Conservation (phyloP, 2,888 invertebrate genomes). For the Stenchaetothrips biformis region DNA sequence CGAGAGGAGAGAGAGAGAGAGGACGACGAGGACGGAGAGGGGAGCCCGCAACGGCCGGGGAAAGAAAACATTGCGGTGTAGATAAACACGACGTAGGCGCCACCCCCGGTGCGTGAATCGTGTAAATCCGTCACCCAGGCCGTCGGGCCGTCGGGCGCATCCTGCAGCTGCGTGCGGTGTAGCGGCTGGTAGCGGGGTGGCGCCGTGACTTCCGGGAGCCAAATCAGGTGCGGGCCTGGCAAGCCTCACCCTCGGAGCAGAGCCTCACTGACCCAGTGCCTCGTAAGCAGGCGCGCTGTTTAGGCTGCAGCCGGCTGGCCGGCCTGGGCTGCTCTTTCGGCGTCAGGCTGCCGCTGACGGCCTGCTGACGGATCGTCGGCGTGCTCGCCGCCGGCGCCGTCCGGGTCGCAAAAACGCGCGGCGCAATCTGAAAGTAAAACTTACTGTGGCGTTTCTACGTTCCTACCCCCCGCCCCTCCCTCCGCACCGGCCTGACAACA, state of each 20-base stretch:
- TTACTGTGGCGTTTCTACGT: not conserved
- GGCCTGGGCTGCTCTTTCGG: too few relatives aligned
- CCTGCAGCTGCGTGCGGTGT: not conserved
- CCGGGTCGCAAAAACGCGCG: not conserved
- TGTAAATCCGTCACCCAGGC: conserved; percentile 15
- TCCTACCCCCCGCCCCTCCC: not conserved
- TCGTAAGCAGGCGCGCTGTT: too few relatives aligned
- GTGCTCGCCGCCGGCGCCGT: not conserved
- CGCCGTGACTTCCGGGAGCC: not conserved
- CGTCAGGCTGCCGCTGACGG: too few relatives aligned
- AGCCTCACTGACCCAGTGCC: too few relatives aligned
- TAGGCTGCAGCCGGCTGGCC: too few relatives aligned
- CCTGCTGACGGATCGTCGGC: too few relatives aligned
- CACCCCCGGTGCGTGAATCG: not conserved
- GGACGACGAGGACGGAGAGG: not conserved
- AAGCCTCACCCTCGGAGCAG: not conserved
- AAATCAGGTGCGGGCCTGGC: not conserved
- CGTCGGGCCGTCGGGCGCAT: not conserved
- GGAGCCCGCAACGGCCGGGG: not conserved
- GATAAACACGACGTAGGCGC: too few relatives aligned
- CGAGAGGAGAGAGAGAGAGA: not conserved
- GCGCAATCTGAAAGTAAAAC: conserved; percentile 7
- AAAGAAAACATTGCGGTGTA: too few relatives aligned
- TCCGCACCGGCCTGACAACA: conserved; percentile 1
- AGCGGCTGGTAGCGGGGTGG: not conserved